Evolutionary conservation across 2,797 vertebrate species (phyloP), one percentile per base, ranked within the genome.

Genomic region (Epinephelus awoara): DNA sequence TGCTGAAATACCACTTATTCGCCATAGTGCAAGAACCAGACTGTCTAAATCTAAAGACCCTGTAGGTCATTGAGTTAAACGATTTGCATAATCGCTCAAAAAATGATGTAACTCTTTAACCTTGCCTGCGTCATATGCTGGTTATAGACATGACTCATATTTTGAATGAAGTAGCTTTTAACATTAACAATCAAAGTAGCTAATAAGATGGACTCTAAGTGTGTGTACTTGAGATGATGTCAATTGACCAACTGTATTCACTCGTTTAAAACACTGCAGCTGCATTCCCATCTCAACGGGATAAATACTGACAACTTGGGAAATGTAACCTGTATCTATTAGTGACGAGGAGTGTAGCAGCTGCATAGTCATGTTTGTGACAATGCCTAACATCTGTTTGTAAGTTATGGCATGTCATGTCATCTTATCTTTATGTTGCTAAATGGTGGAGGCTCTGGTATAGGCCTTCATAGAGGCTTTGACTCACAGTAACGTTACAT

Each of bases 381-480:
- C n/a, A 23, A 21, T 4, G 23, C 23, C 2, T 15, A 23, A 56
- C 11, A 57, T 46, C 10, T 66, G 52, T 25, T n/a, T 73, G 65
- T 56, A 38, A 65, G 46, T 23, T 9, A 34, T 34, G 34, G 7
- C 34, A 34, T 29, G 13, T 3, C 11, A 8, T 49, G 49, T 56
- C 27, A 29, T 55, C 29, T n/a, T 59, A 27, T 57, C 47, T 80
- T 74, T 1, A 21, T 70, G 46, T 51, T 46, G 49, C n/a, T 50
- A 38, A 49, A 51, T 34, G 47, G 18, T 54, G 17, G 6, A 49
- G 75, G 52, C 40, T 81, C 5, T 72, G 2, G 47, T 57, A 47
- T 13, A 61, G 88, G 87, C 79, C 87, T 80, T 52, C 44, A 19
- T 3, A 51, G 4, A 47, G 38, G 0, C 5, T 63, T 29, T 14